Evolutionary conservation across 2,797 vertebrate genomes (phyloP).

Genomic region (Anguilla anguilla): DNA sequence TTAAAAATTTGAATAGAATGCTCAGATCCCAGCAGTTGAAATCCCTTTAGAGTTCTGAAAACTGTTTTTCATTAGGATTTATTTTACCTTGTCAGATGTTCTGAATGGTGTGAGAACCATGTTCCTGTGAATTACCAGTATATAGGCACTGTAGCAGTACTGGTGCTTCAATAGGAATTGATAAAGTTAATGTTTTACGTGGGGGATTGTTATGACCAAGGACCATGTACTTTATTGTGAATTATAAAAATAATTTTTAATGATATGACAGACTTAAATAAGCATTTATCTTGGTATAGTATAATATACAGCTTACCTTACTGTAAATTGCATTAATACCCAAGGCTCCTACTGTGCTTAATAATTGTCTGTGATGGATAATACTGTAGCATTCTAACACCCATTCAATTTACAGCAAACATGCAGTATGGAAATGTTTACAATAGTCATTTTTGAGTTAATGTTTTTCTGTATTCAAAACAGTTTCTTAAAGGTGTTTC

Average conservation of each 20-base stretch:
- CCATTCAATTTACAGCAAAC: not conserved
- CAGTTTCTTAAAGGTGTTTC: not conserved
- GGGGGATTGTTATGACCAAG: not conserved
- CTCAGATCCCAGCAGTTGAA: not conserved
- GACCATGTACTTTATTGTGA: not conserved
- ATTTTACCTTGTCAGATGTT: not conserved
- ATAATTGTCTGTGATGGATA: not conserved
- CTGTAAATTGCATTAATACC: slow-evolving; percentile 5
- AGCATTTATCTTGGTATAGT: not conserved
- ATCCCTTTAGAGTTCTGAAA: not conserved
- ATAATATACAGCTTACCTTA: not conserved
- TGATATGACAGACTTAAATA: not conserved
- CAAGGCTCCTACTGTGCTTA: not conserved
- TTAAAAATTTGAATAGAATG: not conserved
- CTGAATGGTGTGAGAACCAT: not conserved
- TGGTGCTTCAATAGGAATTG: not conserved
- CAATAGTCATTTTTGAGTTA: not conserved
- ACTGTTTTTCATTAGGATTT: not conserved
- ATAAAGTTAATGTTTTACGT: not conserved
- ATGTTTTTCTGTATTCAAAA: not conserved
- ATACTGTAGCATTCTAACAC: not conserved
- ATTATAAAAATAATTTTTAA: not conserved
- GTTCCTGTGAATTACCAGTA: not conserved
- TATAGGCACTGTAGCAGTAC: not conserved
- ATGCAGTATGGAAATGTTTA: not conserved